A percentile compares a stretch with the other conserved stretches of the same genome.
Evolutionary conservation across 1,140 invertebrate genomes (phyloP).

Genomic region (Hyles euphorbiae): DNA sequence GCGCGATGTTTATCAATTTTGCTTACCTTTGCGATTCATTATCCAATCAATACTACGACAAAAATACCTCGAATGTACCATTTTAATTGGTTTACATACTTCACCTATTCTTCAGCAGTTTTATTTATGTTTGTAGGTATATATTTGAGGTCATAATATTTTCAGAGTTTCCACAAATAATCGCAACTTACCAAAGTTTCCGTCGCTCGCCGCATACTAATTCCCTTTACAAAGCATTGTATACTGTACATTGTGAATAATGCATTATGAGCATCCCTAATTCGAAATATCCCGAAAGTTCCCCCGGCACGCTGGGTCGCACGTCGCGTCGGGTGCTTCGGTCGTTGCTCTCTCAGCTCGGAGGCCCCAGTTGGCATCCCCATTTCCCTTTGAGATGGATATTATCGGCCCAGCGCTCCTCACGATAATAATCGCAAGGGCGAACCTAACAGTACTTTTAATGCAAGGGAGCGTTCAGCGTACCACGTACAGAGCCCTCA

Average conservation of each 20-base stretch:
- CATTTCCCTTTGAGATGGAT: conserved; percentile 30
- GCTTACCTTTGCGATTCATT: too few species aligned
- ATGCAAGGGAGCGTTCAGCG: conserved; percentile 23
- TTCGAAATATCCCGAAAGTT: conserved; percentile 26
- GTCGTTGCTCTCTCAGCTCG: conserved; percentile 24
- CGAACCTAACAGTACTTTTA: conserved; percentile 31
- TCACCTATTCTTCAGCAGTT: too few species aligned
- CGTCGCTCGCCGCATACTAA: too few species aligned
- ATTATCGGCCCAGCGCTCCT: conserved; percentile 27
- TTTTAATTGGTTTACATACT: too few species aligned
- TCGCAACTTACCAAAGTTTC: too few species aligned
- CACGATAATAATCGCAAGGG: conserved; percentile 38
- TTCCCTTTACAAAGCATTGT: too few species aligned
- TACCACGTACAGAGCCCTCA: conserved; percentile 7
- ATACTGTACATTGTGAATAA: background rate
- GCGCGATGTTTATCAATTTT: too few species aligned
- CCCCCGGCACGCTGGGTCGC: conserved; percentile 9
- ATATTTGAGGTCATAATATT: too few species aligned
- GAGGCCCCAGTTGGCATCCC: conserved; percentile 24
- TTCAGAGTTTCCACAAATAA: too few species aligned
- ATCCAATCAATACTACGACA: too few species aligned
- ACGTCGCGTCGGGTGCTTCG: conserved; percentile 7
- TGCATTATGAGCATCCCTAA: conserved; percentile 22
- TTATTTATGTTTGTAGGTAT: too few species aligned
- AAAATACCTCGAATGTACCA: too few species aligned